Evolutionary conservation across 37 sponge, comb jelly and placozoan species (phyloP).

Genomic region (Axinella damicornis): DNA sequence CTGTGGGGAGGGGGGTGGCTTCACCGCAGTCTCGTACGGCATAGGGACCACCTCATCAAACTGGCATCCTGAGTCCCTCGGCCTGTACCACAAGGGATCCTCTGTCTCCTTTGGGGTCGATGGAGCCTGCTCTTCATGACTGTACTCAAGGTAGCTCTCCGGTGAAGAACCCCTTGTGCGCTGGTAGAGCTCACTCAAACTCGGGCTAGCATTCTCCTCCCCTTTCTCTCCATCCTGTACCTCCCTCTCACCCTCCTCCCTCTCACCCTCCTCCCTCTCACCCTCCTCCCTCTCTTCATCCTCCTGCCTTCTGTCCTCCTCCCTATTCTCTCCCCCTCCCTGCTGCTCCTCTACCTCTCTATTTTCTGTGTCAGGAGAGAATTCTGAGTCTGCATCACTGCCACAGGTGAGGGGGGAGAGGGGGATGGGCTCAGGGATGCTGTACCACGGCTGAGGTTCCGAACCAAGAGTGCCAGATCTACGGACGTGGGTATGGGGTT

Average conservation of each 20-base stretch:
- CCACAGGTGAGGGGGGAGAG: slow-evolving; percentile 10
- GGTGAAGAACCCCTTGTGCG: neutral
- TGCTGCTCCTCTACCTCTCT: too few species aligned
- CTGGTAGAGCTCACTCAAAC: slow-evolving; percentile 3
- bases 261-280: too few species aligned
- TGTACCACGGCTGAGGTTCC: slow-evolving; percentile 3
- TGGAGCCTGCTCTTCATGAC: neutral
- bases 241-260: too few species aligned
- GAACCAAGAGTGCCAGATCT: neutral
- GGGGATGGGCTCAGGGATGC: slow-evolving; percentile 3
- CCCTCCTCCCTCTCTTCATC: too few species aligned
- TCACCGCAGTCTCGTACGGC: neutral
- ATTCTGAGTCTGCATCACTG: slow-evolving; percentile 10
- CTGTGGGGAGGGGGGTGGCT: neutral
- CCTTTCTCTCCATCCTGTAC: neutral
- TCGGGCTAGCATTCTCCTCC: slow-evolving; percentile 2
- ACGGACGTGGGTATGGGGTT: too few species aligned
- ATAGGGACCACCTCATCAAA: neutral
- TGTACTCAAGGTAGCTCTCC: neutral
- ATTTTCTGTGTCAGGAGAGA: neutral
- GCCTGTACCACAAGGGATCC: slow-evolving; percentile 34
- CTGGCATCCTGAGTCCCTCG: neutral
- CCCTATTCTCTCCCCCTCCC: too few species aligned
- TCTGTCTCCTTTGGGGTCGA: neutral
- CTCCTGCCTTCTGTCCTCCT: neutral